Evolutionary conservation across 2,888 invertebrate species (phyloP), one percentile per base, ranked within the genome.

Genomic region (Bedellia somnulentella): DNA sequence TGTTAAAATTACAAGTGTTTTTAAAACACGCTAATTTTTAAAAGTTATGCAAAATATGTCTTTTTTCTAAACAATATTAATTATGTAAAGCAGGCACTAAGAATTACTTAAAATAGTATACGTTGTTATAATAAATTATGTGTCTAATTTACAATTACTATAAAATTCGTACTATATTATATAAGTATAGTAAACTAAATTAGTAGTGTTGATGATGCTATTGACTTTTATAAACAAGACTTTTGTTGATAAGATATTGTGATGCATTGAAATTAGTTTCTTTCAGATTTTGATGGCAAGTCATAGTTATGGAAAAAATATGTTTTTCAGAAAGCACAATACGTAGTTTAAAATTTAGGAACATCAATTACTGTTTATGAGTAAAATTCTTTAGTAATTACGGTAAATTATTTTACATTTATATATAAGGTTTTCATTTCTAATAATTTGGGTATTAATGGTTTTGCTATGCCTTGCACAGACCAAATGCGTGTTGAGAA

Each of bases 361-460:
- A 73, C 73, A 70, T 73, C 68, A 59, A 71, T 73, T 71, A 73
- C 58, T 68, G 68, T 70, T 68, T 70, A 60, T 63, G 64, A 62
- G 62, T 62, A 57, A 62, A 17, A 59, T 55, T 56, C 57, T n/a
- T n/a, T 59, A 54, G 57, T 50, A 52, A n/a, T 59, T 59, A 64
- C 57, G 57, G 33, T 39, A 42, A 42, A 56, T 54, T 57, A 57
- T 58, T 56, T 55, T 60, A 57, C 50, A 45, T n/a, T n/a, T n/a
- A n/a, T n/a, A n/a, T n/a, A n/a, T n/a, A n/a, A n/a, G n/a, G n/a
- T n/a, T n/a, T n/a, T n/a, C n/a, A n/a, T n/a, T n/a, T n/a, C n/a
- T n/a, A n/a, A n/a, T n/a, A n/a, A n/a, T n/a, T n/a, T n/a, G n/a
- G n/a, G n/a, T n/a, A n/a, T n/a, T n/a, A n/a, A n/a, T n/a, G n/a